Percentiles rank a stretch among this genome's conserved stretches.
phyloP scores from a whole-genome alignment of 2,113 vertebrate genomes.

The Megaceryle maxima region DNA sequence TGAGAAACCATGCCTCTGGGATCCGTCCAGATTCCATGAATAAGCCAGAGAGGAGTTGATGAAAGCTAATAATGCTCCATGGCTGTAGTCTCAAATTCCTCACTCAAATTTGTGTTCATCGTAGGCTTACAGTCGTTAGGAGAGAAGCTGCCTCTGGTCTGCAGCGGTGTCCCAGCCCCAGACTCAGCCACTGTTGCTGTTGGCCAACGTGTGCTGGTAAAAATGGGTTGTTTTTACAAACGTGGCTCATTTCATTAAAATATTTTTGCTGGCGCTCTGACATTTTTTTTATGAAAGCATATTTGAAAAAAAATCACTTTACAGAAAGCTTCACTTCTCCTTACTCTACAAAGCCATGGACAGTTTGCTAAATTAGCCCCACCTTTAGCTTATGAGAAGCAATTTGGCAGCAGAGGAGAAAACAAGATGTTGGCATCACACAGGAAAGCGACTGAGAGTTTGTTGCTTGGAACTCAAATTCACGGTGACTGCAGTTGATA shows the following conservation, averaged over 20 bases:
- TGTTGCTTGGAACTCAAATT: neutral
- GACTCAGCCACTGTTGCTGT: neutral
- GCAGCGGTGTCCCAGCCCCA: neutral
- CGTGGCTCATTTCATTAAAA: neutral
- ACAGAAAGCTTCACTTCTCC: neutral
- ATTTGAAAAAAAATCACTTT: conserved; percentile 1
- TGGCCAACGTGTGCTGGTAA: neutral
- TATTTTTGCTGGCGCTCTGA: neutral
- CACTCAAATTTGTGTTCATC: neutral
- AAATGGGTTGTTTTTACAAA: neutral
- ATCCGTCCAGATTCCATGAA: conserved; percentile 6
- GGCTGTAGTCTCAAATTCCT: conserved; percentile 25
- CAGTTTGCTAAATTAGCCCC: neutral
- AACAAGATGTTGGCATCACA: neutral
- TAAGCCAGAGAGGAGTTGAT: neutral
- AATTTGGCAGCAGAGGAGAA: neutral
- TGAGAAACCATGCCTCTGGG: conserved; percentile 28
- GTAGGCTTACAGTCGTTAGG: neutral
- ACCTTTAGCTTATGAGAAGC: neutral
- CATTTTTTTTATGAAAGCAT: neutral
- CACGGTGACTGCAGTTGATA: neutral
- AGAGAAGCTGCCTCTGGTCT: neutral
- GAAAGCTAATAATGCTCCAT: conserved; percentile 14
- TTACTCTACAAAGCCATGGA: neutral
- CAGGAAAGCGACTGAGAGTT: neutral